Evolutionary conservation across 2,113 vertebrate species (phyloP).

Genomic region (Tyrannus savana): DNA sequence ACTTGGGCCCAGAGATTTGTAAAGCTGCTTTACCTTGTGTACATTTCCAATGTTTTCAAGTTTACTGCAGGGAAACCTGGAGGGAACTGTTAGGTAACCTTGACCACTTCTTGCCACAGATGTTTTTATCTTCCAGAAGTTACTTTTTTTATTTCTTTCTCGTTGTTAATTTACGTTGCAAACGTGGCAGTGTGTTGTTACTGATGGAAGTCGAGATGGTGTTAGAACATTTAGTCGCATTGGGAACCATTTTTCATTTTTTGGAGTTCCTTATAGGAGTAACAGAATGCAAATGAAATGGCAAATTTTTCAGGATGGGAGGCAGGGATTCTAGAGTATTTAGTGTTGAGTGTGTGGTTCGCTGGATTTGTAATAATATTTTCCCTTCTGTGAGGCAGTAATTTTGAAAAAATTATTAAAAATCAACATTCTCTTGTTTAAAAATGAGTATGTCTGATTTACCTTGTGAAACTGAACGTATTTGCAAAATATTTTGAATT

Average conservation of each 20-base stretch:
- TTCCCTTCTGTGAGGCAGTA: neutral
- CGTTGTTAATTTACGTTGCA: neutral
- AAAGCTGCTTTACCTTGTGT: neutral
- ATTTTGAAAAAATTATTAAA: neutral
- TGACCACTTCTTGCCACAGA: neutral
- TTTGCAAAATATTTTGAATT: neutral
- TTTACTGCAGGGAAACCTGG: neutral
- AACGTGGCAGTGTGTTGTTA: neutral
- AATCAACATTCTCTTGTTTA: neutral
- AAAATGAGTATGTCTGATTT: neutral
- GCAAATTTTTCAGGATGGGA: neutral
- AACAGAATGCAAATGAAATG: neutral
- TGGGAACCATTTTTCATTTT: neutral
- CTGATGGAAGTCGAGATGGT: neutral
- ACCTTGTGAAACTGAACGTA: neutral
- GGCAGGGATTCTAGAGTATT: neutral
- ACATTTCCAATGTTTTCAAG: neutral
- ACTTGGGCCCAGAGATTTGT: neutral
- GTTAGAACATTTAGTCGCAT: fast-evolving
- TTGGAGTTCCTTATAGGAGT: neutral
- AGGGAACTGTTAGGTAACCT: neutral
- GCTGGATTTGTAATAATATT: neutral
- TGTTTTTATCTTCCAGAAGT: neutral
- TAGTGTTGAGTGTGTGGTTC: neutral
- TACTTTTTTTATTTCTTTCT: neutral